phyloP scores from a whole-genome alignment of 2,797 vertebrate species.

The Girardinus metallicus region DNA sequence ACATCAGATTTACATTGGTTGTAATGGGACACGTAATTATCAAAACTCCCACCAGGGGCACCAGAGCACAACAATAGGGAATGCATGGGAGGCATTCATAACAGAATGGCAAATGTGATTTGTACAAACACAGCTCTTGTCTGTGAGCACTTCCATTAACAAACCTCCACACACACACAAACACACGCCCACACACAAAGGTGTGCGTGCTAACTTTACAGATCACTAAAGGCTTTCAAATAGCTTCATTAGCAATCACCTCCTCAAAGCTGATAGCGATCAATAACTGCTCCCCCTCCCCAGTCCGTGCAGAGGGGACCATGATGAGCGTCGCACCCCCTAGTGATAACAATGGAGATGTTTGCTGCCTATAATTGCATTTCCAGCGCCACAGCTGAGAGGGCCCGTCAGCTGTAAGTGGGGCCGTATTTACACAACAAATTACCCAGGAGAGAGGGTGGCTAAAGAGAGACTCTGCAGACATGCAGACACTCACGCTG shows the following conservation, averaged over 20 bases:
- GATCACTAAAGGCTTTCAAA: conserved; percentile 68
- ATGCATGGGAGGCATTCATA: conserved; percentile 9
- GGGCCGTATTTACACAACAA: conserved; percentile 83
- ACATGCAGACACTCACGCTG: conserved; percentile 47
- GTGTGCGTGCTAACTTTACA: conserved; percentile 46
- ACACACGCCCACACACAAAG: conserved; percentile 11
- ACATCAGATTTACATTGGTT: conserved; percentile 3
- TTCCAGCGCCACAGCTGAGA: conserved; percentile 75
- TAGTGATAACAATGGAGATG: conserved; percentile 84
- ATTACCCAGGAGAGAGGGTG: conserved; percentile 74
- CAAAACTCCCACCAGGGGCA: conserved; percentile 59
- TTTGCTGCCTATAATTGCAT: conserved; percentile 85
- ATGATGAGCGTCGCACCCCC: conserved; percentile 73
- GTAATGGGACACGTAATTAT: conserved; percentile 13
- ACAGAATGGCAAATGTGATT: conserved; percentile 26
- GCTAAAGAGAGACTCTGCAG: conserved; percentile 23
- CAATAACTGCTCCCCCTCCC: conserved; percentile 65
- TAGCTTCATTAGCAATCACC: conserved; percentile 83
- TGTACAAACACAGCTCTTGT: conserved; percentile 42
- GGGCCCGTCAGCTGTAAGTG: conserved; percentile 76
- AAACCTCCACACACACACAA: conserved; percentile 14
- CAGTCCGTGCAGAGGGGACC: conserved; percentile 55
- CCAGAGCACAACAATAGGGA: conserved; percentile 33
- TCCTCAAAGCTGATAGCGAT: conserved; percentile 78
- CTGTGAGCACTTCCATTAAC: conserved; percentile 33